Evolutionary conservation across 2,797 vertebrate genomes (phyloP), one percentile per base, ranked within the genome.

Genomic region (Zalophus californianus): DNA sequence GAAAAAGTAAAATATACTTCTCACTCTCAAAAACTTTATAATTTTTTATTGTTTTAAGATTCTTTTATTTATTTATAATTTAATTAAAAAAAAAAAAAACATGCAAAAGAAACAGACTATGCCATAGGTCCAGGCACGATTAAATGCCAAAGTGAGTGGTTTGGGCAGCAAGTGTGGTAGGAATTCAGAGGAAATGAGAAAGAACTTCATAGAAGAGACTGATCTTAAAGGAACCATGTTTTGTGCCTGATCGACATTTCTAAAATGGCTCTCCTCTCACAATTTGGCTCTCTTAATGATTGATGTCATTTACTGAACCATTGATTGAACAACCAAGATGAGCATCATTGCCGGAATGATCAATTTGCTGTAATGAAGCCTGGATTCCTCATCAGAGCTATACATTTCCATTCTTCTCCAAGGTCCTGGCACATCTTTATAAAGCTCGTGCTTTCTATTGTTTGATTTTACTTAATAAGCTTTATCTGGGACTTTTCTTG

Each of bases 401-500:
- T n/a, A 14, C 27, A 92, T 94, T 79, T 82, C 50, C 41, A 77
- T 87, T 94, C n/a, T 95, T 86, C 56, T 75, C 48, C 86, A 91
- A 96, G 20, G 66, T 35, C 72, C 18, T 78, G 35, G 52, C 21
- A 52, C 58, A 52, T 64, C 15, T 86, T 83, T 79, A 58, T 38
- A 70, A 38, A 91, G 4, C 11, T 68, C 77, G 12, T 44, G 27
- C 4, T 84, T 90, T 91, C 85, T 77, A 77, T 88, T 91, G n/a
- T 56, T 96, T 87, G 75, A 94, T 44, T 94, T 68, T 52, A 64
- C 35, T 85, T 92, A 85, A 87, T 86, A 94, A 84, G 18, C 3
- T 12, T 92, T 64, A 52, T 44, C 50, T 25, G n/a, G 14, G 58
- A 75, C 35, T 77, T 88, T 96, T 70, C 68, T 89, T 48, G 58